phyloP scores from a whole-genome alignment of 2,888 invertebrate genomes.

The Nesidiocoris tenuis region DNA sequence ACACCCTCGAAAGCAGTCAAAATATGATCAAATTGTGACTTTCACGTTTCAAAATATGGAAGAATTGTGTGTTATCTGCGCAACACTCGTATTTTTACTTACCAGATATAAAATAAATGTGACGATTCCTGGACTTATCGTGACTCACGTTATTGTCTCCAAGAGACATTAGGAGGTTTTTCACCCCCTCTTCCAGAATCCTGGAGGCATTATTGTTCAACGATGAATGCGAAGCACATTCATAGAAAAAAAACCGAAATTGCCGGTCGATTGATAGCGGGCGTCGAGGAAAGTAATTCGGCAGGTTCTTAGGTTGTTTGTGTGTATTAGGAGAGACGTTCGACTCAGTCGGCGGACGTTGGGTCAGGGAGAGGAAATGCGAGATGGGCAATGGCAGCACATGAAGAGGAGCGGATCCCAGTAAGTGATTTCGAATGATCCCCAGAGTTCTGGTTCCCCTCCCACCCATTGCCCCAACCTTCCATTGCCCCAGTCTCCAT shows the following conservation, averaged over 20 bases:
- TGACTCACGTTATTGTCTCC: no score
- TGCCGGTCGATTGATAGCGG: not conserved
- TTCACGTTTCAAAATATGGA: no score
- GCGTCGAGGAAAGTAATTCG: not conserved
- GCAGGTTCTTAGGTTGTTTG: not conserved
- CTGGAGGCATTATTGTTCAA: not conserved
- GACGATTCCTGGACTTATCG: no score
- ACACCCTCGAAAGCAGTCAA: no score
- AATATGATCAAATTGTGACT: no score
- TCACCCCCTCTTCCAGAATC: not conserved
- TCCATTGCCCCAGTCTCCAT: not conserved
- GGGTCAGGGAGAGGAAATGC: not conserved
- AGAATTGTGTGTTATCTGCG: no score
- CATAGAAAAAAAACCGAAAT: not conserved
- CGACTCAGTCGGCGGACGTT: not conserved
- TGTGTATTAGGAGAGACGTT: not conserved
- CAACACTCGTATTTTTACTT: no score
- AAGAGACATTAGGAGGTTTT: no score
- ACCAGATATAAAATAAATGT: no score
- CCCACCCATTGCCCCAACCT: not conserved
- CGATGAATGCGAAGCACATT: not conserved
- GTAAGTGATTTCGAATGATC: not conserved
- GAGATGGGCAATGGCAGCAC: not conserved
- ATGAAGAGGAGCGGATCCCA: not conserved
- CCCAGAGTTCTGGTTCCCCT: not conserved